Conservation (phyloP, 2,797 vertebrate species). For the Ambastaia sidthimunki region DNA sequence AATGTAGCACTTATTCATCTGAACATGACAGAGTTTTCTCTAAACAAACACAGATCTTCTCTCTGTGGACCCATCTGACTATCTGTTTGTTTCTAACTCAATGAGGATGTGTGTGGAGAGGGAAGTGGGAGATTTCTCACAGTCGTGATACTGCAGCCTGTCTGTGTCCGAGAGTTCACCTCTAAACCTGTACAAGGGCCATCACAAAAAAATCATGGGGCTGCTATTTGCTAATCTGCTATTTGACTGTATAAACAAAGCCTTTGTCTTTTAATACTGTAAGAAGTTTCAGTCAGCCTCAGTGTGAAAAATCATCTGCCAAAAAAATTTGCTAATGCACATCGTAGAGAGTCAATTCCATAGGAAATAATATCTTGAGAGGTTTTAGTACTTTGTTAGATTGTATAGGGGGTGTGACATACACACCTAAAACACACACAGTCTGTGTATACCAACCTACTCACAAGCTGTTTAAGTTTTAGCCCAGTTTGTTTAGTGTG, state of each 20-base stretch:
- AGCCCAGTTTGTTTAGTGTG: no score
- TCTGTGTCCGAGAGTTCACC: no score
- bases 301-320: background rate
- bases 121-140: slow-evolving; percentile 48
- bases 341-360: background rate
- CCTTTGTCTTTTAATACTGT: background rate
- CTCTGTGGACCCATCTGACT: slow-evolving; percentile 12
- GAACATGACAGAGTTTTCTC: background rate
- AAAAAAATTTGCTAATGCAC: background rate
- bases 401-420: background rate
- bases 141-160: slow-evolving; percentile 36
- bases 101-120: slow-evolving; percentile 22
- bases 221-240: background rate
- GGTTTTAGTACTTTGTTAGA: background rate
- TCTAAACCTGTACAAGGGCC: background rate
- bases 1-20: background rate
- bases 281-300: background rate
- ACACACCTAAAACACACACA: no score
- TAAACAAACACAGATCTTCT: slow-evolving; percentile 5
- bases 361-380: background rate
- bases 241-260: slow-evolving; percentile 3
- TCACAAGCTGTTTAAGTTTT: no score
- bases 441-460: no score
- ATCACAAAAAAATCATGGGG: background rate
- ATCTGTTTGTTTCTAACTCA: background rate